phyloP scores from a whole-genome alignment of 2,797 vertebrate species.

The Fundulus diaphanus region DNA sequence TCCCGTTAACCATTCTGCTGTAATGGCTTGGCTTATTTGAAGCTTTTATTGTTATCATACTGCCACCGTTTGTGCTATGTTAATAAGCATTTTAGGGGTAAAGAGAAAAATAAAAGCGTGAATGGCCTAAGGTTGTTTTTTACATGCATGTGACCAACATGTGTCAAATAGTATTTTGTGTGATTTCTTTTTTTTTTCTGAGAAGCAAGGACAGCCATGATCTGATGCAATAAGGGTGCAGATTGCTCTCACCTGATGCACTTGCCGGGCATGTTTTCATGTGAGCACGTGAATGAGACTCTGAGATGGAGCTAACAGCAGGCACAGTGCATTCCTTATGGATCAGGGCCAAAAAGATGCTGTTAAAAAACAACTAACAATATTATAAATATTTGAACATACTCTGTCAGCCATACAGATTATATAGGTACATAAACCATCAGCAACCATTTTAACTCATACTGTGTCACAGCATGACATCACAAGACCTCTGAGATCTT shows the following conservation, averaged over 20 bases:
- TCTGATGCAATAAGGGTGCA: not conserved
- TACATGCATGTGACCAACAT: not conserved
- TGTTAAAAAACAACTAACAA: not conserved
- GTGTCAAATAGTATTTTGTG: not conserved
- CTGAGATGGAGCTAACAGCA: not conserved
- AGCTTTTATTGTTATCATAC: not conserved
- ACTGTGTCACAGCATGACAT: slow-evolving; percentile 38
- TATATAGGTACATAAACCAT: not conserved
- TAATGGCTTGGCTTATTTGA: not conserved
- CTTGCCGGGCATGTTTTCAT: not conserved
- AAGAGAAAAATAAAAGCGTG: not conserved
- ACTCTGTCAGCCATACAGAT: not conserved
- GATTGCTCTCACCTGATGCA: not conserved
- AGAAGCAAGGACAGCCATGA: not conserved
- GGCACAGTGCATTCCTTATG: not conserved
- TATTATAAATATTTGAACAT: not conserved
- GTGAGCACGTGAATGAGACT: not conserved
- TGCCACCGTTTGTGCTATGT: not conserved
- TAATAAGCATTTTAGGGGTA: not conserved
- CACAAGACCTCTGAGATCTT: slow-evolving; percentile 28
- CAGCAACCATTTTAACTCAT: not conserved
- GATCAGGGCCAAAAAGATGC: not conserved
- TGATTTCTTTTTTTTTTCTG: not conserved
- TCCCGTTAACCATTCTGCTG: not conserved
- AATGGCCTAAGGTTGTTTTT: not conserved